Evolutionary conservation across 92 coral and sea anemone genomes (phyloP), one percentile per base, ranked within the genome.

Genomic region (Meandrina meandrites): DNA sequence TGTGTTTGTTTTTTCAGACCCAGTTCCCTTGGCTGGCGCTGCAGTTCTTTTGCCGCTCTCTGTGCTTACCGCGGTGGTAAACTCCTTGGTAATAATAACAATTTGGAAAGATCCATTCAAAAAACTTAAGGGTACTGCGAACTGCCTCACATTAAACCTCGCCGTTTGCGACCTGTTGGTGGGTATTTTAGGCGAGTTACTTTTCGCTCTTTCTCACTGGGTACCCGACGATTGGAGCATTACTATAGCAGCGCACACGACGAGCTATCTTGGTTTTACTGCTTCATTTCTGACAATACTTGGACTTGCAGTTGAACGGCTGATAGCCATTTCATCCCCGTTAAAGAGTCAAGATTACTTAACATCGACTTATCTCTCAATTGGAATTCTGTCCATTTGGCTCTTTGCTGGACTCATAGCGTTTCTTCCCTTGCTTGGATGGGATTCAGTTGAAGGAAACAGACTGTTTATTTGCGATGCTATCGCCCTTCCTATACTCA

Each of bases 71-170:
- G 57, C 24, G 48, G 34, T 34, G 21, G 35, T 2, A 18, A 82
- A 82, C 50, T 17, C 67, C 48, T 34, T 71, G 34, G 86, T 82
- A 18, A 53, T 82, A 19, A 13, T 71, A 19, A 22, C 37, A 28
- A 70, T 82, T 27, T 82, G 66, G 68, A 71, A 82, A 53, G 86
- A 82, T 72, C 86, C 86, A 34, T 82, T 47, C n/a, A 82, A 71
- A 53, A n/a, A 71, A 15, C 79, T 82, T 5, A 48, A 34, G 9
- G 31, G 67, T 21, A 82, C 47, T 47, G 50, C 86, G 13, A 72
- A 48, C 48, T 69, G 14, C 79, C 79, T 82, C 50, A 71, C 71
- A 17, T 69, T 82, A 70, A 82, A 82, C 67, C 86, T 82, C 21
- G 86, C 86, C 1, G 67, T 82, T 5, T 70, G 68, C 71, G 86